These are phyloP conservation scores for Drosophila leontia DNA, from an alignment of 1,140 invertebrate species.

Conservation along the genomic window DNA sequence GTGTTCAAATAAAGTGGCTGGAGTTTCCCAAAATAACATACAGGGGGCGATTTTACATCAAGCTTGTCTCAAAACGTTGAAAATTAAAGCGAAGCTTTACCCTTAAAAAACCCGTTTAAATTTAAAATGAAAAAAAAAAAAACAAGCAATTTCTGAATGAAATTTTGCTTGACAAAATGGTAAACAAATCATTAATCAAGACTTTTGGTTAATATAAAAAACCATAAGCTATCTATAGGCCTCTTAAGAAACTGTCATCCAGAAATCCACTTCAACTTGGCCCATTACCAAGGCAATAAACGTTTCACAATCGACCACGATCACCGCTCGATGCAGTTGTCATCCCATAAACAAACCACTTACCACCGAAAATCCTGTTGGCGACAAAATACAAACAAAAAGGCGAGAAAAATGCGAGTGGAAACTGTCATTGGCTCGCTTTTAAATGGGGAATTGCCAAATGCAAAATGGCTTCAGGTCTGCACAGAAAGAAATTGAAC, in stretches of 20 bases:
- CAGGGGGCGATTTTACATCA: not conserved
- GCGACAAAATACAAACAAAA: conserved; percentile 1
- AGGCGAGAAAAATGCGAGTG: conserved; percentile 28
- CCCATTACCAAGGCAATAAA: conserved; percentile 37
- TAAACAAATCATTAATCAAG: not conserved
- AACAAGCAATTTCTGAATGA: not conserved
- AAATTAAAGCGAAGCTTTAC: not conserved
- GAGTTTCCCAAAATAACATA: not conserved
- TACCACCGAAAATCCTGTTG: conserved; percentile 21
- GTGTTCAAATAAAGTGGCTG: not conserved
- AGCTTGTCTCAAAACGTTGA: not conserved
- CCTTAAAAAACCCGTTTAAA: not conserved
- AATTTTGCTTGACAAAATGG: not conserved
- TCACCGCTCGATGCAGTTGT: conserved; percentile 18
- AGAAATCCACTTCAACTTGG: conserved; percentile 1
- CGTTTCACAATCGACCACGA: conserved; percentile 28
- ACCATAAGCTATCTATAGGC: not conserved
- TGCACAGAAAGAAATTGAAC: not conserved
- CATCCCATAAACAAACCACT: conserved; percentile 45
- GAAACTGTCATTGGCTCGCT: conserved; percentile 46
- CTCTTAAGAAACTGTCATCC: not conserved
- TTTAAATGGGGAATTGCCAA: conserved; percentile 52
- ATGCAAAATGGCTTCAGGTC: conserved; percentile 35
- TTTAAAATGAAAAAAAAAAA: not conserved
- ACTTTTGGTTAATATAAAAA: conserved; percentile 1